Conservation (phyloP, 2,888 invertebrate genomes). For the Euplagia quadripunctaria region DNA sequence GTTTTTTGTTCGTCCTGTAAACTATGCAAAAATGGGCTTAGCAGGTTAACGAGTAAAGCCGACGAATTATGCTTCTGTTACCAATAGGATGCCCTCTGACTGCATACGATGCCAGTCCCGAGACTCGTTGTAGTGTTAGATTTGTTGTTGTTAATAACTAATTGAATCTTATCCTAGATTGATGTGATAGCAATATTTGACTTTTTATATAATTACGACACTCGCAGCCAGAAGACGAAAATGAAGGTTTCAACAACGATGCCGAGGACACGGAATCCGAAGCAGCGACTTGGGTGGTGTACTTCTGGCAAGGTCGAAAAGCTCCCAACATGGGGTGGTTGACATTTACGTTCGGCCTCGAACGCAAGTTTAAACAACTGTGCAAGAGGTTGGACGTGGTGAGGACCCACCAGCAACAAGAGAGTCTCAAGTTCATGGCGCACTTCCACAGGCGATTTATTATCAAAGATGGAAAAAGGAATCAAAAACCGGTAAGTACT, state of each 20-base stretch:
- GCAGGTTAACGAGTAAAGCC: too few species aligned
- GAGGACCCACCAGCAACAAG: slow-evolving; percentile 99
- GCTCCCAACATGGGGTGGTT: slow-evolving; percentile 99
- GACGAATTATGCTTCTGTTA: too few species aligned
- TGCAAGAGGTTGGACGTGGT: slow-evolving; percentile 92
- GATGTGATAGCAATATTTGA: too few species aligned
- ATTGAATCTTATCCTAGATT: too few species aligned
- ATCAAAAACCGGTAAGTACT: slow-evolving; percentile 72
- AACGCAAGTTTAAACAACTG: slow-evolving; percentile 82
- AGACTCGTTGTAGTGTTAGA: too few species aligned
- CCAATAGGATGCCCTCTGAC: too few species aligned
- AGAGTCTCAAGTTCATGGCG: slow-evolving; percentile 98
- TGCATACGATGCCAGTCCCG: too few species aligned
- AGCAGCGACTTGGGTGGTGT: slow-evolving; percentile 94
- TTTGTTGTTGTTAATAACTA: too few species aligned
- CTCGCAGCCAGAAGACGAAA: slow-evolving; percentile 85
- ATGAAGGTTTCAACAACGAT: slow-evolving; percentile 72
- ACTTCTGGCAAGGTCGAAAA: slow-evolving; percentile 99
- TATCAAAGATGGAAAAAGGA: slow-evolving; percentile 95
- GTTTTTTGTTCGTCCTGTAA: too few species aligned
- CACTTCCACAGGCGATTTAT: slow-evolving; percentile 98
- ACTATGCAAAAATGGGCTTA: too few species aligned
- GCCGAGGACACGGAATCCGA: slow-evolving; percentile 81
- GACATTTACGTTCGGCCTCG: slow-evolving; percentile 97
- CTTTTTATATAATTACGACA: neutral